A percentile compares a stretch with the other conserved stretches of the same genome.
Evolutionary conservation across 92 coral and sea anemone species (phyloP).

Genomic region (Isaurus tuberculatus): DNA sequence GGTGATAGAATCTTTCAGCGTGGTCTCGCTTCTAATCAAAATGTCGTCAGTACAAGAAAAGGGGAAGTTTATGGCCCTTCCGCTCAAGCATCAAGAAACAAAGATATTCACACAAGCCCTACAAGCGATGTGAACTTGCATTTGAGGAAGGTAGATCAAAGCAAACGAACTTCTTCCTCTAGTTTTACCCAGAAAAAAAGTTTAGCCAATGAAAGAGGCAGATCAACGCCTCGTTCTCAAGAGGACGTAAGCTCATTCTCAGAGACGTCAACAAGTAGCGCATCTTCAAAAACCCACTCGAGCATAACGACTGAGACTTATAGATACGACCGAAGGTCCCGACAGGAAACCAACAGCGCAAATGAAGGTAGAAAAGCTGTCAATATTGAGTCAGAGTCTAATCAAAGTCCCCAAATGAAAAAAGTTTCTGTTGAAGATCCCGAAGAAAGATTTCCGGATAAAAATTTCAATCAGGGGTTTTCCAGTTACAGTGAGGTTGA

Average conservation of each 20-base stretch:
- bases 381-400: background rate
- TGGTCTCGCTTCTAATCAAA: background rate
- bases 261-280: background rate
- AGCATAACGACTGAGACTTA: background rate
- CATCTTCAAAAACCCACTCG: background rate
- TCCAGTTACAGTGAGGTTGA: background rate
- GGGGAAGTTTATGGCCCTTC: background rate
- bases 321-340: background rate
- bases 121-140: conserved; percentile 14
- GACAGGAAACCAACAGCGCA: background rate
- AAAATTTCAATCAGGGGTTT: background rate
- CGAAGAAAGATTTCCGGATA: background rate
- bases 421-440: background rate
- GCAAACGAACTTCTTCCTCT: background rate
- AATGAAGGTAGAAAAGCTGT: background rate
- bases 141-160: background rate
- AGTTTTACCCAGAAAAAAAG: conserved; percentile 11
- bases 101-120: background rate
- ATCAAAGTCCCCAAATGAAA: background rate
- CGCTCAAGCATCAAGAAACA: background rate
- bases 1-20: conserved; percentile 22
- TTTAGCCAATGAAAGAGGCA: background rate
- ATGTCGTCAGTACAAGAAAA: background rate
- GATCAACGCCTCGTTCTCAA: background rate
- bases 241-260: background rate